phyloP scores from a whole-genome alignment of 2,888 invertebrate genomes.

The Dolichomitus sp. region DNA sequence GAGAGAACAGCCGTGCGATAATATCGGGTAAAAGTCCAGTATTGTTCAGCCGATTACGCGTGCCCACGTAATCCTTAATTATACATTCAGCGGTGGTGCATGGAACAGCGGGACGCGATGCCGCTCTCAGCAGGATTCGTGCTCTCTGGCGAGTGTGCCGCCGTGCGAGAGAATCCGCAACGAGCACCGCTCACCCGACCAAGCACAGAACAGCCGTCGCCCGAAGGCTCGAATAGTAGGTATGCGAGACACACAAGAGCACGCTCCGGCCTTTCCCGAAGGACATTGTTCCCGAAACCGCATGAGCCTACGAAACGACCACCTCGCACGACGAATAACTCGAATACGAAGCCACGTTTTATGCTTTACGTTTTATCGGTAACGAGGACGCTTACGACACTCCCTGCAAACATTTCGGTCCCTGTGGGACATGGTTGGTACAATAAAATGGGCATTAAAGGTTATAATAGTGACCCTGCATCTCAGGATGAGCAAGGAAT shows the following conservation, averaged over 20 bases:
- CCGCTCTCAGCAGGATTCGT: slow-evolving; percentile 60
- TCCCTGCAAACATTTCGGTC: slow-evolving; percentile 29
- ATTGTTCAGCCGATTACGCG: slow-evolving; percentile 72
- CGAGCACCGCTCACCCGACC: slow-evolving; percentile 2
- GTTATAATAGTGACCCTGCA: slow-evolving; percentile 21
- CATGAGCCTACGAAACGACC: slow-evolving; percentile 37
- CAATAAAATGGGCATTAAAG: slow-evolving; percentile 54
- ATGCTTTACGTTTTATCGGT: slow-evolving; percentile 64
- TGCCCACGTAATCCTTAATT: slow-evolving; percentile 72
- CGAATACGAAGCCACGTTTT: slow-evolving; percentile 40
- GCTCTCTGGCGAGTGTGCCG: slow-evolving; percentile 2
- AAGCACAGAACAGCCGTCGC: slow-evolving; percentile 41
- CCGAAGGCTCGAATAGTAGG: slow-evolving; percentile 46
- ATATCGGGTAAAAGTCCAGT: slow-evolving; percentile 70
- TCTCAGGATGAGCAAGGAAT: slow-evolving; percentile 23
- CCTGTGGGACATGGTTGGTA: slow-evolving; percentile 34
- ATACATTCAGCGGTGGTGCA: slow-evolving; percentile 69
- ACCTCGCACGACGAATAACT: slow-evolving; percentile 31
- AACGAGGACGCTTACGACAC: slow-evolving; percentile 38
- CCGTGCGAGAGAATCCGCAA: slow-evolving; percentile 40
- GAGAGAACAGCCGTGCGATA: slow-evolving; percentile 61
- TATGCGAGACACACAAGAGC: slow-evolving; percentile 29
- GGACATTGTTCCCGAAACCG: slow-evolving; percentile 60
- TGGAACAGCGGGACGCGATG: slow-evolving; percentile 55
- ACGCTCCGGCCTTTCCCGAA: slow-evolving; percentile 55